Conservation (phyloP, 2,797 vertebrate species). For the Knipowitschia caucasica region DNA sequence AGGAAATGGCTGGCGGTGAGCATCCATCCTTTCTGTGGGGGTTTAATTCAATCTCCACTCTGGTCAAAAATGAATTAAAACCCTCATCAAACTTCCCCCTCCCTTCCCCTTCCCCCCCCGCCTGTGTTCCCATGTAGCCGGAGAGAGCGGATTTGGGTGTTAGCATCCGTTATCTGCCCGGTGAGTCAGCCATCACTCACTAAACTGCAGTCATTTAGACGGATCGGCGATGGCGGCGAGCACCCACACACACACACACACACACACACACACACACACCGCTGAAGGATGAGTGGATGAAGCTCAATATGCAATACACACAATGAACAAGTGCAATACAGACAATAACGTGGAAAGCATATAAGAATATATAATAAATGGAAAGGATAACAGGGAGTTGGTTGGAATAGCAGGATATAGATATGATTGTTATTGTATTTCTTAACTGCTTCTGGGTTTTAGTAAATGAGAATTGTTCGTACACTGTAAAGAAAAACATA, state of each 20-base stretch:
- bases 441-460: no score
- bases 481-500: no score
- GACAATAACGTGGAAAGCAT: conserved; percentile 24
- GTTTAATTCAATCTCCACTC: conserved; percentile 73
- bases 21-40: conserved; percentile 69
- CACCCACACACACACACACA: conserved; percentile 60
- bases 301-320: conserved; percentile 6
- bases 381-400: neutral
- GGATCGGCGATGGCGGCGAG: conserved; percentile 45
- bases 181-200: conserved; percentile 62
- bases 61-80: conserved; percentile 78
- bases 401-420: neutral
- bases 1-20: conserved; percentile 69
- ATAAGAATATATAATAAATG: no score
- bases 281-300: conserved; percentile 33
- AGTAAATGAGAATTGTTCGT: no score
- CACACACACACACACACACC: no score
- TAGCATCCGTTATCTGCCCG: conserved; percentile 29
- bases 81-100: conserved; percentile 59
- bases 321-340: conserved; percentile 5
- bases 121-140: conserved; percentile 50
- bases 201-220: conserved; percentile 50
- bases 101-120: conserved; percentile 18
- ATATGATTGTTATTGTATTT: neutral
- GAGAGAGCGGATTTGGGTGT: conserved; percentile 49